Conservation (phyloP, 2,888 invertebrate genomes). For the Molanna angustata region DNA sequence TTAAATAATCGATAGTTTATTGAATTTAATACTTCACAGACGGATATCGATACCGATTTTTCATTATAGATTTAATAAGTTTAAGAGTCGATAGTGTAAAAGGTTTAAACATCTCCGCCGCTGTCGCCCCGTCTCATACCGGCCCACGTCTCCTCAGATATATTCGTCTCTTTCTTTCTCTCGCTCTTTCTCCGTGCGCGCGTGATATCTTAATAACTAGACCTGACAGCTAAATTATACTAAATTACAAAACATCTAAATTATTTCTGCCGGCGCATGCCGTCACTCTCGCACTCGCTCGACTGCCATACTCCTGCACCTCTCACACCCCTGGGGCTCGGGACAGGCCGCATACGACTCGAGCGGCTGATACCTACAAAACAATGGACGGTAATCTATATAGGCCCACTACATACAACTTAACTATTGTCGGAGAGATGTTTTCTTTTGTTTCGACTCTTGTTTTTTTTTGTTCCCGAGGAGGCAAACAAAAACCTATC, state of each 20-base stretch:
- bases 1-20: too few species aligned
- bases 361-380: conserved; percentile 24
- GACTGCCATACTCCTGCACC: not conserved
- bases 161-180: conserved; percentile 7
- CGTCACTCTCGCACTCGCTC: conserved; percentile 2
- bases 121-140: too few species aligned
- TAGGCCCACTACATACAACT: not conserved
- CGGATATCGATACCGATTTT: too few species aligned
- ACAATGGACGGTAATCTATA: conserved; percentile 24
- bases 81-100: too few species aligned
- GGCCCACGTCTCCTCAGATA: not conserved
- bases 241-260: conserved; percentile 35
- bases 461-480: not conserved
- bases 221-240: conserved; percentile 35
- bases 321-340: conserved; percentile 6
- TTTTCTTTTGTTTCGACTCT: not conserved
- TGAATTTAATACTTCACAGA: too few species aligned
- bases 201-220: conserved; percentile 35
- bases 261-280: conserved; percentile 31
- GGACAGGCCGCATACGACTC: conserved; percentile 10
- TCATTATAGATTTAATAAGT: too few species aligned
- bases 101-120: conserved; percentile 7
- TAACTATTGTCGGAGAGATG: not conserved
- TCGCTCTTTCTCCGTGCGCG: conserved; percentile 10
- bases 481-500: not conserved